Base-by-base conservation (phyloP, 2,888 invertebrate species). In the Clitarchus hookeri region DNA sequence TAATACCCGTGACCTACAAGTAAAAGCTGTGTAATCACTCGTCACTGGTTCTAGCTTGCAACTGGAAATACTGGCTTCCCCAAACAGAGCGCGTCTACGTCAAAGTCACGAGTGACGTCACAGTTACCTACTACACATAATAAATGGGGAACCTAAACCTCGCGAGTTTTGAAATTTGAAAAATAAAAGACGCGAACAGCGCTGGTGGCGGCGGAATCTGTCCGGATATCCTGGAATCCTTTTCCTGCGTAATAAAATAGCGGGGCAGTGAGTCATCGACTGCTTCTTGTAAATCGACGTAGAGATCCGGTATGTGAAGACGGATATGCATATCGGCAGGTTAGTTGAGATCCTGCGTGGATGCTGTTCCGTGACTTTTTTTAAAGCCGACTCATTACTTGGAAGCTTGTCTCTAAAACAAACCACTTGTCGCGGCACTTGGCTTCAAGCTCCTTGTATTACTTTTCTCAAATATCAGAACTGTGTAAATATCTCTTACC, bases 11-110 rank as follows among this genome's bases (percentile, higher is more conserved):
- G 48, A 48, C 48, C 48, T 48, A 65, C 65, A n/a, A n/a, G 65
- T 2, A 23, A 65, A 1, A 8, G 3, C 65, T 1, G 8, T 65
- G 65, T 48, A 48, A 48, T 48, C 6, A 65, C 65, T n/a, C 8
- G 65, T n/a, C 65, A n/a, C 65, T 19, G n/a, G 65, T 65, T n/a
- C 65, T 65, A 0, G 65, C 65, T 16, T 19, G 65, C 65, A 65
- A 65, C 65, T 65, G 65, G 65, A 65, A 65, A 65, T 65, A 65
- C 65, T 65, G 65, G 65, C 65, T 65, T 65, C 65, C 65, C 6
- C 65, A 65, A 23, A 19, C 65, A 65, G 65, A 65, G n/a, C n/a
- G n/a, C 19, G 65, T 23, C 23, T n/a, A n/a, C 65, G 65, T 65
- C 65, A 65, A 23, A 65, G 65, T n/a, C 19, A 23, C 65, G 65